These are phyloP conservation scores for Tamandua tetradactyla DNA, from an alignment of 2,797 vertebrate species.

Conservation along the genomic window DNA sequence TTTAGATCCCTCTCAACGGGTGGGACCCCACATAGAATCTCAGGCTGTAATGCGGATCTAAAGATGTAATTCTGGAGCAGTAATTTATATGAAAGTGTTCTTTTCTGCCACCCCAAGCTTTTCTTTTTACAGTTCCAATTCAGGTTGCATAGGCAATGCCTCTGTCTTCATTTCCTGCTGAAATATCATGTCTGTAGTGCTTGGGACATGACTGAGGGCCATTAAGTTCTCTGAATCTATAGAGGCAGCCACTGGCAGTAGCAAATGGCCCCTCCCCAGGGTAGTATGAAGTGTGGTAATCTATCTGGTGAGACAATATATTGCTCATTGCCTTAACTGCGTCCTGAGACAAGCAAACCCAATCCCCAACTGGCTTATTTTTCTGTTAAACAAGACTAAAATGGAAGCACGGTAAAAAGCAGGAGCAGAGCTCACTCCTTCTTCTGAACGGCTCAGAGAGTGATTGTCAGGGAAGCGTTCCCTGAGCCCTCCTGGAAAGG, in stretches of 20 bases:
- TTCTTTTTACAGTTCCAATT: not conserved
- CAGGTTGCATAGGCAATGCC: not conserved
- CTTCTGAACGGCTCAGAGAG: not conserved
- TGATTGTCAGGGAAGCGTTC: not conserved
- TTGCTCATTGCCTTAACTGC: slow-evolving; percentile 56
- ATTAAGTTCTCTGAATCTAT: not conserved
- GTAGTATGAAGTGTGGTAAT: not conserved
- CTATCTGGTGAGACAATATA: slow-evolving; percentile 9
- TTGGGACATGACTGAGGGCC: not conserved
- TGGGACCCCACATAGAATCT: not conserved
- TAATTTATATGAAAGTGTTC: not conserved
- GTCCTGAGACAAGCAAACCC: slow-evolving; percentile 53
- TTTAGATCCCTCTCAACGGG: no score
- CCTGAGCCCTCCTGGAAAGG: not conserved
- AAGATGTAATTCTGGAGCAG: not conserved
- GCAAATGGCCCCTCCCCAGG: not conserved
- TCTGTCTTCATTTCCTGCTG: not conserved
- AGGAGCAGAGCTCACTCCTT: not conserved
- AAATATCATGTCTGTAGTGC: not conserved
- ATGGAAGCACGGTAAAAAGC: not conserved
- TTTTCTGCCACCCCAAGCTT: not conserved
- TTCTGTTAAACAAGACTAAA: not conserved
- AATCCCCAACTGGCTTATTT: not conserved
- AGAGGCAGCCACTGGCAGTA: not conserved
- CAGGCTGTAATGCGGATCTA: not conserved